Percentiles rank a stretch among this genome's conserved stretches.
These are phyloP conservation scores for Phrixothrix hirtus DNA, from an alignment of 2,888 invertebrate species.

Conservation along the genomic window DNA sequence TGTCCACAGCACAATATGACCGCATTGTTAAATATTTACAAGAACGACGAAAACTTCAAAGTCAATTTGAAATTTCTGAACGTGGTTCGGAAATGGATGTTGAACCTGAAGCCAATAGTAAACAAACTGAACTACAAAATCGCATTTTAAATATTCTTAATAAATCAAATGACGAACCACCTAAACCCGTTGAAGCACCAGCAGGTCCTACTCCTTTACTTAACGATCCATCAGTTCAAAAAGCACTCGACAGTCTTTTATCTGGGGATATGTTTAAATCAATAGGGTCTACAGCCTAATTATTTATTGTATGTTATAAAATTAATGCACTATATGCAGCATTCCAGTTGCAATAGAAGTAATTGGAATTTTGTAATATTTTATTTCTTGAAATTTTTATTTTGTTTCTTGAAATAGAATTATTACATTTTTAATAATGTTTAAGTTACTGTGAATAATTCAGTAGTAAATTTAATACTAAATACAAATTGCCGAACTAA, in stretches of 20 bases:
- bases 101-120: slow-evolving; percentile 57
- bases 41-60: slow-evolving; percentile 74
- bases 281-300: slow-evolving; percentile 46
- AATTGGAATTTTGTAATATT: too few relatives aligned
- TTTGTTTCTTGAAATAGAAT: too few relatives aligned
- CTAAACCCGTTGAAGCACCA: slow-evolving; percentile 46
- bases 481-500: too few relatives aligned
- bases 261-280: slow-evolving; percentile 63
- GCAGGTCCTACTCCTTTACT: slow-evolving; percentile 58
- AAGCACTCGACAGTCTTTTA: slow-evolving; percentile 73
- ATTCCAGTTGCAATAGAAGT: too few relatives aligned
- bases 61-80: slow-evolving; percentile 75
- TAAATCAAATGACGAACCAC: slow-evolving; percentile 52
- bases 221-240: slow-evolving; percentile 77
- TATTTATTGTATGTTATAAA: too few relatives aligned
- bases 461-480: too few relatives aligned
- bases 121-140: slow-evolving; percentile 74
- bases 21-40: slow-evolving; percentile 73
- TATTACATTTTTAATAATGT: too few relatives aligned
- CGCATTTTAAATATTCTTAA: slow-evolving; percentile 79
- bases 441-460: too few relatives aligned
- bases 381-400: too few relatives aligned
- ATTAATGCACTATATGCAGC: too few relatives aligned
- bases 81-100: slow-evolving; percentile 60
- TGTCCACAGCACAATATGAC: slow-evolving; percentile 80